These are phyloP conservation scores for Cephus sareptanus DNA, from an alignment of 2,888 invertebrate genomes.

Conservation along the genomic window DNA sequence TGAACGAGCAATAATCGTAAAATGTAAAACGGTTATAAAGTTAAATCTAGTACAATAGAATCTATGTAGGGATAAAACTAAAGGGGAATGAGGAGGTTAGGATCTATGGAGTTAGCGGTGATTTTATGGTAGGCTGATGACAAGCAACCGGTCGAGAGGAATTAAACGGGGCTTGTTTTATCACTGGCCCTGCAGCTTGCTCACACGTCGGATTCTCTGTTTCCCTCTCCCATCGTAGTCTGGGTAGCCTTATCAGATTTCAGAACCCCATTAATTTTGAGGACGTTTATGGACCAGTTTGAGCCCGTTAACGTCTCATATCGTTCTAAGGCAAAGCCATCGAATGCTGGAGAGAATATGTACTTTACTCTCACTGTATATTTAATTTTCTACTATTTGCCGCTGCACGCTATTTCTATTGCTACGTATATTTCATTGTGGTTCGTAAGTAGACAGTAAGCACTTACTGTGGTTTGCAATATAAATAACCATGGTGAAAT, in stretches of 20 bases:
- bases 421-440: too few relatives aligned
- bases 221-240: neutral
- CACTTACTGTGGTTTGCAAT: too few relatives aligned
- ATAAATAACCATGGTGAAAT: too few relatives aligned
- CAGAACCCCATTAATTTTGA: constrained; percentile 21
- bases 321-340: constrained; percentile 9
- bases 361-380: too few relatives aligned
- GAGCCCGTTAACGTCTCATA: constrained; percentile 16
- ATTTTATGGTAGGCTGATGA: neutral
- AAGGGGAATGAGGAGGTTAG: neutral
- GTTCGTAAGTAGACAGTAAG: too few relatives aligned
- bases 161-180: constrained; percentile 20
- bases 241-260: constrained; percentile 16
- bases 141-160: constrained; percentile 7
- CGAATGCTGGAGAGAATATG: neutral
- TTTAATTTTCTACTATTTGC: too few relatives aligned
- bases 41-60: too few relatives aligned
- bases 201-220: constrained; percentile 5
- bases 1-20: too few relatives aligned
- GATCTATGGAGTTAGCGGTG: neutral
- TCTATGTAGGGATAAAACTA: too few relatives aligned
- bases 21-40: too few relatives aligned
- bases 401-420: too few relatives aligned
- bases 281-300: constrained; percentile 23
- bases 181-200: constrained; percentile 8